Evolutionary conservation across 1,140 invertebrate species (phyloP).

Genomic region (Ruditapes philippinarum): DNA sequence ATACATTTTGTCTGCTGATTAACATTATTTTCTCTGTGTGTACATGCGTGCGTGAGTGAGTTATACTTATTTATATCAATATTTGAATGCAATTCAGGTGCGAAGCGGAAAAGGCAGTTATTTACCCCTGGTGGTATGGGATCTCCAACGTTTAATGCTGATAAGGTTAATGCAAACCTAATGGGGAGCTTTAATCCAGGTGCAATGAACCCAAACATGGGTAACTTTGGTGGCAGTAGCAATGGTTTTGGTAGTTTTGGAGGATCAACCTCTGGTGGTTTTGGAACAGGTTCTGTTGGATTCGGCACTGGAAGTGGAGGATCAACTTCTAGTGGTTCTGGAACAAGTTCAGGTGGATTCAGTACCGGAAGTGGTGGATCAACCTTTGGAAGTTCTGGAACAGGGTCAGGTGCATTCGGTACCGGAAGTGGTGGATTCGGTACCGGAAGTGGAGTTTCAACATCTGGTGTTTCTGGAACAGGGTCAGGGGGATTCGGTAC

Average conservation of each 20-base stretch:
- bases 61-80: too few relatives aligned
- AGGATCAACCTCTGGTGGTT: too few relatives aligned
- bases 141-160: constrained; percentile 23
- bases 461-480: not conserved
- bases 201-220: not conserved
- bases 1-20: too few relatives aligned
- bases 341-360: not conserved
- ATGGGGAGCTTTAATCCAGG: constrained; percentile 44
- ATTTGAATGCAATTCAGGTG: too few relatives aligned
- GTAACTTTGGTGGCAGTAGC: constrained; percentile 2
- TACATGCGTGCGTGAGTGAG: not conserved
- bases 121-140: constrained; percentile 38
- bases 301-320: not conserved
- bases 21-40: not conserved
- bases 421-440: not conserved
- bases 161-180: constrained; percentile 26
- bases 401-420: not conserved
- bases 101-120: constrained; percentile 9
- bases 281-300: not conserved
- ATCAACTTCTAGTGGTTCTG: not conserved
- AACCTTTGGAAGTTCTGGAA: not conserved
- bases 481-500: not conserved
- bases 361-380: not conserved
- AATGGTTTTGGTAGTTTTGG: constrained; percentile 16
- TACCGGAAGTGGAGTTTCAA: not conserved